These are phyloP conservation scores for Phataginus tricuspis DNA, from an alignment of 2,797 vertebrate species.

Conservation along the genomic window DNA sequence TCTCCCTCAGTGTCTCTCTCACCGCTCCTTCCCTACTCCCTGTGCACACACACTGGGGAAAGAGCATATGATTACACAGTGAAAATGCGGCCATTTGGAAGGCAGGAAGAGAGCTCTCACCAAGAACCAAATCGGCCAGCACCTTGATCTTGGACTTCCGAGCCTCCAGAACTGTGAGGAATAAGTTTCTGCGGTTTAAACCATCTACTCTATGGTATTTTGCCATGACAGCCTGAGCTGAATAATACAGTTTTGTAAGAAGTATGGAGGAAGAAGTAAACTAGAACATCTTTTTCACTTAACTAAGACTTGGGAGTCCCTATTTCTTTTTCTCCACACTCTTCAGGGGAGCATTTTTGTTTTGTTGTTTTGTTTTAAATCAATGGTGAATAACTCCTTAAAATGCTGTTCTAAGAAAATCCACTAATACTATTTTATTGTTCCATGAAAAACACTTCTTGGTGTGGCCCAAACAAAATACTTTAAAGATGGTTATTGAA, in stretches of 20 bases:
- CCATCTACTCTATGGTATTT: not conserved
- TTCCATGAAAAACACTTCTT: not conserved
- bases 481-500: not conserved
- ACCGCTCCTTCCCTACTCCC: not conserved
- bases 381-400: not conserved
- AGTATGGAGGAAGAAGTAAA: not conserved
- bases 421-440: not conserved
- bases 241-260: not conserved
- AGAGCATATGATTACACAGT: not conserved
- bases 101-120: not conserved
- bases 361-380: not conserved
- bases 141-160: not conserved
- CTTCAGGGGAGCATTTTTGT: not conserved
- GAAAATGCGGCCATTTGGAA: not conserved
- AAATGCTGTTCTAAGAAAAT: conserved; percentile 61
- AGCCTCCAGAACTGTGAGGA: not conserved
- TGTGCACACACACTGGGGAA: not conserved
- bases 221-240: not conserved
- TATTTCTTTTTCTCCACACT: not conserved
- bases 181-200: not conserved
- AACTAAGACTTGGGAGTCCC: not conserved
- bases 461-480: not conserved
- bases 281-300: not conserved
- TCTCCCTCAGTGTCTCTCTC: not conserved
- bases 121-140: not conserved